Conservation (phyloP, 2,797 vertebrate species). For the Avahi laniger region DNA sequence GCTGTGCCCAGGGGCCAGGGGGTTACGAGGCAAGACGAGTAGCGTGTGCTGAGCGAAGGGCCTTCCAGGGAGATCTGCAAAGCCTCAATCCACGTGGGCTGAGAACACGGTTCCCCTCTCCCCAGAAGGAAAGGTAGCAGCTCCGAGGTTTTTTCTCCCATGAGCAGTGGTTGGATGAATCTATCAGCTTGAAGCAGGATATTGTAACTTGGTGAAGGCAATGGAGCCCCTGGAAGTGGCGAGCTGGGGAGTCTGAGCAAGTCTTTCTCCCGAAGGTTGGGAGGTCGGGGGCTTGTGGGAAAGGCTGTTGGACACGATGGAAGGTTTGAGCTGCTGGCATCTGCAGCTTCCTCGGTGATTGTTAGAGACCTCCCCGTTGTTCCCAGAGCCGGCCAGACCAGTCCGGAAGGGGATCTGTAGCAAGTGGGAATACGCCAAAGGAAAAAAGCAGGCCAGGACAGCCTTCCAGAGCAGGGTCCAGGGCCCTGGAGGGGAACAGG, state of each 20-base stretch:
- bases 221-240: background rate
- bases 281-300: background rate
- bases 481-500: background rate
- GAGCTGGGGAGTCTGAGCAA: background rate
- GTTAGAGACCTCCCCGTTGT: background rate
- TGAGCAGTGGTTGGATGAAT: background rate
- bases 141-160: background rate
- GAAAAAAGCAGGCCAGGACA: background rate
- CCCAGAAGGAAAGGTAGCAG: background rate
- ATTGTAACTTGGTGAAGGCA: rapidly evolving
- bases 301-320: background rate
- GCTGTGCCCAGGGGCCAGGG: background rate
- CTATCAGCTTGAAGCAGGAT: background rate
- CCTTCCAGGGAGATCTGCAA: background rate
- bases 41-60: no score
- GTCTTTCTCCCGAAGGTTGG: background rate
- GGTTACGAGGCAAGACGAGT: background rate
- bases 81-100: background rate
- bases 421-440: background rate
- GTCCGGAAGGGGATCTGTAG: background rate
- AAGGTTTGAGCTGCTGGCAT: rapidly evolving
- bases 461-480: background rate
- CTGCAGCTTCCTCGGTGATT: background rate
- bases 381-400: background rate
- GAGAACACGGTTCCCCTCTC: rapidly evolving